phyloP scores from a whole-genome alignment of 2,888 invertebrate species.

The Micoletzkya japonica region DNA sequence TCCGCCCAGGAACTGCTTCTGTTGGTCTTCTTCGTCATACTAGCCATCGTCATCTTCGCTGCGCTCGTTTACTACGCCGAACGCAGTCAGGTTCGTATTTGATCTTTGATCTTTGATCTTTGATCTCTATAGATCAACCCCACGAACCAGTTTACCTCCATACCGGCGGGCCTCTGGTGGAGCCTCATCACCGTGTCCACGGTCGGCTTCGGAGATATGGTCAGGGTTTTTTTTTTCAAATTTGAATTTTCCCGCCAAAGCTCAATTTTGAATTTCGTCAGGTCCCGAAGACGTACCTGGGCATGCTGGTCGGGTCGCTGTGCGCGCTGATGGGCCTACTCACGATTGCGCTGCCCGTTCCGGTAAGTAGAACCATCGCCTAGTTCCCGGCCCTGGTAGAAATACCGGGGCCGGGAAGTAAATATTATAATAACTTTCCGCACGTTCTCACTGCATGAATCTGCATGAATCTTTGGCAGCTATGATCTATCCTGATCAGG shows the following conservation, averaged over 20 bases:
- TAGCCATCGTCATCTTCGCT: constrained; percentile 91
- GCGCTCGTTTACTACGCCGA: constrained; percentile 93
- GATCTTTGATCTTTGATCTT: neutral
- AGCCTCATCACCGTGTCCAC: constrained; percentile 56
- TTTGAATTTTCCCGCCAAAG: neutral
- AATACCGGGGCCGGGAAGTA: too few species aligned
- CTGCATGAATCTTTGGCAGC: neutral
- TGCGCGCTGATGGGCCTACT: constrained; percentile 62
- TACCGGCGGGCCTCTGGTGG: constrained; percentile 62
- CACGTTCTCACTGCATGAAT: neutral
- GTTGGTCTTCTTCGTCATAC: constrained; percentile 88
- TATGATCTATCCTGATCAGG: too few species aligned
- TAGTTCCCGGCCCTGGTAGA: too few species aligned
- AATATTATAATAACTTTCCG: too few species aligned
- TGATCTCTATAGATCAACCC: constrained; percentile 46
- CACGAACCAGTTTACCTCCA: constrained; percentile 60
- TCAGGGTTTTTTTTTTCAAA: constrained; percentile 18
- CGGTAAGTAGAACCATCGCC: constrained; percentile 27
- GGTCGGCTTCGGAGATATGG: constrained; percentile 58
- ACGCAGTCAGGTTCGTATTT: constrained; percentile 67
- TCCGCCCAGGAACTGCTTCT: constrained; percentile 80
- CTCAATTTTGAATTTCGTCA: neutral
- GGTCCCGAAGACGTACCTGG: constrained; percentile 53
- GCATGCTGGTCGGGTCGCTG: constrained; percentile 59
- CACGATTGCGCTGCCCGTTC: constrained; percentile 58